These are phyloP conservation scores for Zeuzera pyrina DNA, from an alignment of 2,888 invertebrate species.

Conservation along the genomic window DNA sequence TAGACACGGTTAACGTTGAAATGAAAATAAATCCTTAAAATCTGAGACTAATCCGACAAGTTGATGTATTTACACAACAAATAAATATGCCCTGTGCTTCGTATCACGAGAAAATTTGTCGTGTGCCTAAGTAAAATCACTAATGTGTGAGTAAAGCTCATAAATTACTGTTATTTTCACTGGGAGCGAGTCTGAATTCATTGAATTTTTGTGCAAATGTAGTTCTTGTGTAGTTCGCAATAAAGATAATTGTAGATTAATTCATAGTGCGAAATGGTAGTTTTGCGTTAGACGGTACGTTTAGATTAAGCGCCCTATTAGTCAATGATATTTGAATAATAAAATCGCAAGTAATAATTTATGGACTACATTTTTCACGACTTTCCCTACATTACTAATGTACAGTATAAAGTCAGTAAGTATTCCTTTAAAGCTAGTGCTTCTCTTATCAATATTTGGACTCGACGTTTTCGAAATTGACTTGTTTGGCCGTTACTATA, in stretches of 20 bases:
- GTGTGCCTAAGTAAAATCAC: conserved; percentile 32
- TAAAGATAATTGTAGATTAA: conserved; percentile 19
- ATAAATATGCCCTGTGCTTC: conserved; percentile 17
- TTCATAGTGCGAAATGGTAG: conserved; percentile 14
- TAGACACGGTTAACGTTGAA: too few species aligned
- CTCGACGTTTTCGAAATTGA: too few species aligned
- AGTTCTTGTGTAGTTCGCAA: conserved; percentile 11
- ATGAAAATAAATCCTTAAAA: too few species aligned
- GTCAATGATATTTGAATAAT: conserved; percentile 23
- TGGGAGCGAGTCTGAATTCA: conserved; percentile 20
- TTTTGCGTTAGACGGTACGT: conserved; percentile 12
- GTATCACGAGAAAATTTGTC: conserved; percentile 35
- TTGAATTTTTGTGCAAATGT: conserved; percentile 16
- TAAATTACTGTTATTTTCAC: conserved; percentile 47
- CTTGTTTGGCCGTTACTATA: too few species aligned
- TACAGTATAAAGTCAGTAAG: too few species aligned
- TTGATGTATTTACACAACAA: conserved; percentile 18
- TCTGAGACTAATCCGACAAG: neutral
- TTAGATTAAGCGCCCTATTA: conserved; percentile 26
- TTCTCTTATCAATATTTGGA: too few species aligned
- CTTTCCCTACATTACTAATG: too few species aligned
- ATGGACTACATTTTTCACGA: too few species aligned
- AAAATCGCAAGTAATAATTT: too few species aligned
- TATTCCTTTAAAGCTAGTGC: too few species aligned
- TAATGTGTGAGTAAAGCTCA: conserved; percentile 29